Base-by-base conservation (phyloP, 2,113 vertebrate genomes). In the Caretta caretta region DNA sequence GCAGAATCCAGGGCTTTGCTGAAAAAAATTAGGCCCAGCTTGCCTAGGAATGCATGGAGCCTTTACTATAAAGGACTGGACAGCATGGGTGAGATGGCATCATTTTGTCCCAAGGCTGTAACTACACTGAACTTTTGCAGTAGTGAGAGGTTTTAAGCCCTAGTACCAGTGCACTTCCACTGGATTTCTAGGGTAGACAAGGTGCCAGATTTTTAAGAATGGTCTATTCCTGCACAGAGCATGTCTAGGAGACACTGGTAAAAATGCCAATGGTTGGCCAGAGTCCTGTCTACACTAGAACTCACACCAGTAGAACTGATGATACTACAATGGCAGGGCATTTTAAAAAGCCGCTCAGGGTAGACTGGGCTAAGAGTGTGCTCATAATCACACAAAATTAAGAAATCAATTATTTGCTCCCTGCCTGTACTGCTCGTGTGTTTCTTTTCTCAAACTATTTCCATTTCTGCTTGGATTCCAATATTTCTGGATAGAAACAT, bases 11-110 rank as follows among this genome's bases (percentile, higher is more conserved):
- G 12, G 46, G 81, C 13, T 79, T 42, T 1, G 4, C 29, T 13
- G 38, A 19, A 62, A 42, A 0, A 1, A 6, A 38, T 82, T 24
- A 92, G 51, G 35, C 50, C n/a, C 38, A 14, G 3, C 1, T n/a
- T 90, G 54, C 88, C 57, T 29, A 54, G n/a, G 50, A 93, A 69
- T 56, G 79, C 24, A 4, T 0, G 24, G 17, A 42, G 85, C 48
- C 51, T 57, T 17, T 17, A 72, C 78, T 72, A 50, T 57, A 51
- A 0, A 69, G 80, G 57, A 53, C 38, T 90, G 86, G 24, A 84
- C 13, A 3, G 7, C 0, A 38, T 80, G 2, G 50, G 27, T 0
- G 1, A 88, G 80, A 89, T 76, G 54, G 76, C 7, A 29, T 0
- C 65, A 0, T 13, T 0, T 3, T 25, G 10, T 78, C 38, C 13